Percentiles rank a stretch among this genome's conserved stretches.
phyloP scores from a whole-genome alignment of 1,140 invertebrate genomes.

The Pseudomyrmex flavicornis region DNA sequence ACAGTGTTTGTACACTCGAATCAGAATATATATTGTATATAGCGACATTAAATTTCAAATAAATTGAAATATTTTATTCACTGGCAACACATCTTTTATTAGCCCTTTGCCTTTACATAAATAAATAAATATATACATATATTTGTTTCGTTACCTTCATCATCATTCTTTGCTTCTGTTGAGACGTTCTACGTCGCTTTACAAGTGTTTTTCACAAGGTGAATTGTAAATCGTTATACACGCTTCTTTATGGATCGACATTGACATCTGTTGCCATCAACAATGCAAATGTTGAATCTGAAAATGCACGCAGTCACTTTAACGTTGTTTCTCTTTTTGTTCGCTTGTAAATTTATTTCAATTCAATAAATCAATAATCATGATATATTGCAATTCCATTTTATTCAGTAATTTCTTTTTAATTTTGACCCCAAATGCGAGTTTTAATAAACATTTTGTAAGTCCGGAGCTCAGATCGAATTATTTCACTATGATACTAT shows the following conservation, averaged over 20 bases:
- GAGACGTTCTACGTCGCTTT: background rate
- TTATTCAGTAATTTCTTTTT: background rate
- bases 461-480: too few species aligned
- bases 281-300: background rate
- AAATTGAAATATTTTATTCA: too few species aligned
- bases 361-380: background rate
- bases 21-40: too few species aligned
- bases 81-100: too few species aligned
- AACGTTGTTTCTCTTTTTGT: background rate
- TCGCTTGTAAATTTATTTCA: conserved; percentile 8
- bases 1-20: background rate
- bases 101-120: too few species aligned
- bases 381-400: background rate
- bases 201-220: conserved; percentile 5
- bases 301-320: background rate
- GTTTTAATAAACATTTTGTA: too few species aligned
- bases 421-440: background rate
- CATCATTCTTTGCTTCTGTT: too few species aligned
- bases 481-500: too few species aligned
- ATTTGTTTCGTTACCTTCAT: too few species aligned
- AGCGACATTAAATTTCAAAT: too few species aligned
- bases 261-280: background rate
- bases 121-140: too few species aligned
- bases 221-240: background rate
- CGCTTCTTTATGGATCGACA: background rate